Percentiles rank a stretch among this genome's conserved stretches.
Evolutionary conservation across 2,797 vertebrate species (phyloP).

Genomic region (Urosaurus nigricauda): DNA sequence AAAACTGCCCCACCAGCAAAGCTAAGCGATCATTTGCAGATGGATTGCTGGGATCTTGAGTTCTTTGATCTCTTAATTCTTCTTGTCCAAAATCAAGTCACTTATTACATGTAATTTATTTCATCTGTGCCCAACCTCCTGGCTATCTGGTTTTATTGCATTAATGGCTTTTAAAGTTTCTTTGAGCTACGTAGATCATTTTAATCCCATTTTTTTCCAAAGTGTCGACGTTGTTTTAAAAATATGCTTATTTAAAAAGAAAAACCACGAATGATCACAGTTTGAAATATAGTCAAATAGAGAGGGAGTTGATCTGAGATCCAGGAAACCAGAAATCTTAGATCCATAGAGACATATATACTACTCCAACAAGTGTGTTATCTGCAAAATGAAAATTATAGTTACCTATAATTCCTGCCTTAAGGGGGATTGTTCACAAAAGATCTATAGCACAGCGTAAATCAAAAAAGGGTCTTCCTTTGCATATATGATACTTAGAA

Average conservation of each 20-base stretch:
- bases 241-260: background rate
- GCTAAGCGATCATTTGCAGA: background rate
- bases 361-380: background rate
- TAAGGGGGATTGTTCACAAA: no score
- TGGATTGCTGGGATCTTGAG: no score
- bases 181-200: background rate
- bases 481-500: no score
- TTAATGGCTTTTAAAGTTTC: background rate
- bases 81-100: background rate
- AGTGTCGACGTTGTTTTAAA: background rate
- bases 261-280: background rate
- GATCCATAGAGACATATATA: background rate
- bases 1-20: no score
- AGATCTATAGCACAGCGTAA: background rate
- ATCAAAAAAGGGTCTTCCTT: background rate
- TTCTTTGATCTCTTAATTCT: background rate
- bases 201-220: background rate
- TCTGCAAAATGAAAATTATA: background rate
- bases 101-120: background rate
- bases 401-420: background rate
- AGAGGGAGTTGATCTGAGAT: background rate
- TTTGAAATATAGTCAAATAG: background rate
- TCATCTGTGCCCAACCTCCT: background rate
- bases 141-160: background rate
- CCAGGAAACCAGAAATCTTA: background rate